Percentiles rank a stretch among this genome's conserved stretches.
Conservation (phyloP, 30 jellyfish, hydroid and myxozoan species). For the Aurelia sp. region DNA sequence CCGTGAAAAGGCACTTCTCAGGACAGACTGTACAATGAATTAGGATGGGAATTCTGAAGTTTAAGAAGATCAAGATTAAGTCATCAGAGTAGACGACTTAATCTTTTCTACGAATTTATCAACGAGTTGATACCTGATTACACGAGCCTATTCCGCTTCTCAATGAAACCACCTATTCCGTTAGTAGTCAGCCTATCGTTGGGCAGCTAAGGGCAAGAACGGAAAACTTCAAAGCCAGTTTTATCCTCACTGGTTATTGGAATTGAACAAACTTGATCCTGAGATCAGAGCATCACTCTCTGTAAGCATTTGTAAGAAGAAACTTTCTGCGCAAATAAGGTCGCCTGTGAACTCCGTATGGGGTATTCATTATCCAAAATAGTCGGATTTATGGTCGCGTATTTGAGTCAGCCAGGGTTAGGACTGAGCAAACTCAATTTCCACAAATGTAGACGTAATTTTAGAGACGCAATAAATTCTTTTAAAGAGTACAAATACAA, state of each 20-base stretch:
- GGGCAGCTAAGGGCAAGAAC: conserved; percentile 15
- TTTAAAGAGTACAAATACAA: too few relatives aligned
- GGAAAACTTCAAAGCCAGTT: background rate
- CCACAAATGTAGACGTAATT: too few relatives aligned
- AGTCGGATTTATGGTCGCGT: too few relatives aligned
- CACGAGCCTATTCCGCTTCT: conserved; percentile 26
- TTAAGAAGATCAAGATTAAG: conserved; percentile 6
- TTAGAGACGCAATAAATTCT: too few relatives aligned
- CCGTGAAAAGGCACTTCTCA: conserved; percentile 42
- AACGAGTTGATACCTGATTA: conserved; percentile 35
- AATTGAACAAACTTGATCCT: conserved; percentile 39
- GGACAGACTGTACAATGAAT: conserved; percentile 16
- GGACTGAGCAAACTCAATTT: too few relatives aligned
- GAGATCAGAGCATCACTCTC: conserved; percentile 17
- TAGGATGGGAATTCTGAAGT: background rate
- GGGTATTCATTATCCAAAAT: background rate
- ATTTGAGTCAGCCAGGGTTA: too few relatives aligned
- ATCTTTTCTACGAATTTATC: conserved; percentile 22
- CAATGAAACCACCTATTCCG: background rate
- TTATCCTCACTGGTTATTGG: conserved; percentile 31
- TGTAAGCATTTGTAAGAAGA: background rate
- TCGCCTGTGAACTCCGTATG: conserved; percentile 20
- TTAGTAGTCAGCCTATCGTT: conserved; percentile 3
- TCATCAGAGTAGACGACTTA: conserved; percentile 45
- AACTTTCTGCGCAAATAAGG: background rate